Evolutionary conservation across 2,888 invertebrate genomes (phyloP).

Genomic region (Diachrysia chrysitis): DNA sequence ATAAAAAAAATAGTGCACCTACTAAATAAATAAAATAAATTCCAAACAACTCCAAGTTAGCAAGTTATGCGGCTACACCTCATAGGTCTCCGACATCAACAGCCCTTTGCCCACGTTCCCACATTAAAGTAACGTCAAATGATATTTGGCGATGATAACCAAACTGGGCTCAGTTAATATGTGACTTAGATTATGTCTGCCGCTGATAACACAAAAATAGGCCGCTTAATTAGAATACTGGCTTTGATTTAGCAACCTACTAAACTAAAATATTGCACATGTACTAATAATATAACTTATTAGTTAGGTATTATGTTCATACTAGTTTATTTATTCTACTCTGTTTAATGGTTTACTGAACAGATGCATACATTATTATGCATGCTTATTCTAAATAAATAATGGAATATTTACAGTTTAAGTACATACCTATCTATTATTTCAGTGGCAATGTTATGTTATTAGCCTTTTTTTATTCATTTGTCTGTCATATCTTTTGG

Average conservation of each 20-base stretch:
- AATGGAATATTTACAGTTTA: no score
- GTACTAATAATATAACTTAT: not conserved
- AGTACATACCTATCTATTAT: no score
- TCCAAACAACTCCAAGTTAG: not conserved
- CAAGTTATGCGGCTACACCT: constrained; percentile 7
- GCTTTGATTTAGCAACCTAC: constrained; percentile 41
- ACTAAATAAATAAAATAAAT: no score
- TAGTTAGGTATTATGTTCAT: no score
- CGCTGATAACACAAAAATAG: constrained; percentile 58
- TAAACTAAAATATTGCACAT: constrained; percentile 41
- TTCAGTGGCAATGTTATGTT: no score
- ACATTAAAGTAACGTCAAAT: constrained; percentile 56
- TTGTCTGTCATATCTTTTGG: no score
- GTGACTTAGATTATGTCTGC: constrained; percentile 57
- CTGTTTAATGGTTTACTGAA: no score
- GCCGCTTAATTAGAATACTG: constrained; percentile 50
- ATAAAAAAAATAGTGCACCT: no score
- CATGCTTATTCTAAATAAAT: no score
- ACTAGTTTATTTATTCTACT: no score
- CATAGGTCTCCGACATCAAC: constrained; percentile 20
- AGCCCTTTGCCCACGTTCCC: constrained; percentile 32
- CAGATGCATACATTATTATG: no score
- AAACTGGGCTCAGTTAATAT: constrained; percentile 64
- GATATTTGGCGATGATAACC: constrained; percentile 60
- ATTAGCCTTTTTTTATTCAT: no score